These are phyloP conservation scores for Hypomecis atomaria DNA, from an alignment of 2,888 invertebrate species.

Conservation along the genomic window DNA sequence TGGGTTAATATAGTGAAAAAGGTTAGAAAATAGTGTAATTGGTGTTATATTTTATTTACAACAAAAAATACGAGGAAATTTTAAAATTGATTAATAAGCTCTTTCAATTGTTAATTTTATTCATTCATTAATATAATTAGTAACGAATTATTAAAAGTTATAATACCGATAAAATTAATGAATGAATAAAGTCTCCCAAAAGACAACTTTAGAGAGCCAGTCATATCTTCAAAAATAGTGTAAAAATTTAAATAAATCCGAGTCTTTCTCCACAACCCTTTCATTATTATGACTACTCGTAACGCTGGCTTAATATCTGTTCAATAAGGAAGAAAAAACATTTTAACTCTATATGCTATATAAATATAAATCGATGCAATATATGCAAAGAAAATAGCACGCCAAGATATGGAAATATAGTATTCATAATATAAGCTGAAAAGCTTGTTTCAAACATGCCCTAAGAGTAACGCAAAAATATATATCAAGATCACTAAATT, in stretches of 20 bases:
- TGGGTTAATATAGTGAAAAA: slow-evolving; percentile 73
- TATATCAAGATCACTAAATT: neutral
- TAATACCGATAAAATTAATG: slow-evolving; percentile 28
- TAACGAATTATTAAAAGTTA: slow-evolving; percentile 5
- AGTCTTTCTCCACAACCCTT: slow-evolving; percentile 83
- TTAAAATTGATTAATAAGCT: slow-evolving; percentile 46
- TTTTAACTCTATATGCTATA: slow-evolving; percentile 31
- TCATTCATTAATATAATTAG: slow-evolving; percentile 18
- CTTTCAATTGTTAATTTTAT: slow-evolving; percentile 51
- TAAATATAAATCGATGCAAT: slow-evolving; percentile 22
- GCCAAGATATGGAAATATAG: neutral
- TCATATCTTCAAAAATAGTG: slow-evolving; percentile 19
- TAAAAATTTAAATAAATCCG: slow-evolving; percentile 46
- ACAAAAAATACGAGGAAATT: slow-evolving; percentile 31
- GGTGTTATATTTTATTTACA: slow-evolving; percentile 55
- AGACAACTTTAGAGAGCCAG: slow-evolving; percentile 36
- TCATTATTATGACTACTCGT: slow-evolving; percentile 27
- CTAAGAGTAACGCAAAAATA: too few relatives aligned
- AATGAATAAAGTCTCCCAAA: slow-evolving; percentile 26
- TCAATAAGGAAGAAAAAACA: slow-evolving; percentile 34
- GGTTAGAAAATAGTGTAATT: slow-evolving; percentile 71
- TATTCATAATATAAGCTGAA: too few relatives aligned
- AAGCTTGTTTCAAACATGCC: neutral
- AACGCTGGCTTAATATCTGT: slow-evolving; percentile 33
- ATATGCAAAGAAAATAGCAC: slow-evolving; percentile 25